These are phyloP conservation scores for Trichomycterus rosablanca DNA, from an alignment of 2,113 vertebrate genomes.

Conservation along the genomic window DNA sequence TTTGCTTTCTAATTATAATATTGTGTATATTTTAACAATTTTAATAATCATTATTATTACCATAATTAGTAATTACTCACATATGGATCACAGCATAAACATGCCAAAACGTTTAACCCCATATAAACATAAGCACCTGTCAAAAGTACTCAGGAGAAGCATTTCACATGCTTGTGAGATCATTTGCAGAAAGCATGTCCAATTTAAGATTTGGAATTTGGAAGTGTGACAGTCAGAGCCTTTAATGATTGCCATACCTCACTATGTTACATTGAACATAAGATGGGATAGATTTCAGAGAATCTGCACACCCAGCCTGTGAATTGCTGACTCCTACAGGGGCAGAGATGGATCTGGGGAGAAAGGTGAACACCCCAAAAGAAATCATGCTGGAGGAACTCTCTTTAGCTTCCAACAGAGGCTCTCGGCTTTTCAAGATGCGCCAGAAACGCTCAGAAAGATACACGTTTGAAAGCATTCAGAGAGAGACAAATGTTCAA, in stretches of 20 bases:
- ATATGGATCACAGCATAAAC: no score
- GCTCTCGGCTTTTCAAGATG: slow-evolving; percentile 91
- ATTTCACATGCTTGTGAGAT: background rate
- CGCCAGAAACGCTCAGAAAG: slow-evolving; percentile 92
- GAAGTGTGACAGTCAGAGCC: background rate
- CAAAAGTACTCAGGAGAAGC: background rate
- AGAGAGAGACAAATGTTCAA: slow-evolving; percentile 73
- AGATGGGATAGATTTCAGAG: no score
- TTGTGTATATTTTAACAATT: no score
- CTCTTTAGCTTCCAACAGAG: slow-evolving; percentile 83
- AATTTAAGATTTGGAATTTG: background rate
- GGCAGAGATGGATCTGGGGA: slow-evolving; percentile 79
- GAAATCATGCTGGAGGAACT: slow-evolving; percentile 97
- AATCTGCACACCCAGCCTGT: background rate
- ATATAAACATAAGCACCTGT: background rate
- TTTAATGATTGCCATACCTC: no score
- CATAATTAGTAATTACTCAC: no score
- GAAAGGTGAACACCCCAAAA: slow-evolving; percentile 83
- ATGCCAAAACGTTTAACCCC: no score
- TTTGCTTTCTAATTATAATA: no score
- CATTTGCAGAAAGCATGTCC: background rate
- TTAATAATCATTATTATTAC: no score
- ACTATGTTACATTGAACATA: no score
- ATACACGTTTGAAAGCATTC: slow-evolving; percentile 87
- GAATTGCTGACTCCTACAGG: slow-evolving; percentile 60